Base-by-base conservation (phyloP, 2,888 invertebrate genomes). In the Parapristionchus giblindavisi region DNA sequence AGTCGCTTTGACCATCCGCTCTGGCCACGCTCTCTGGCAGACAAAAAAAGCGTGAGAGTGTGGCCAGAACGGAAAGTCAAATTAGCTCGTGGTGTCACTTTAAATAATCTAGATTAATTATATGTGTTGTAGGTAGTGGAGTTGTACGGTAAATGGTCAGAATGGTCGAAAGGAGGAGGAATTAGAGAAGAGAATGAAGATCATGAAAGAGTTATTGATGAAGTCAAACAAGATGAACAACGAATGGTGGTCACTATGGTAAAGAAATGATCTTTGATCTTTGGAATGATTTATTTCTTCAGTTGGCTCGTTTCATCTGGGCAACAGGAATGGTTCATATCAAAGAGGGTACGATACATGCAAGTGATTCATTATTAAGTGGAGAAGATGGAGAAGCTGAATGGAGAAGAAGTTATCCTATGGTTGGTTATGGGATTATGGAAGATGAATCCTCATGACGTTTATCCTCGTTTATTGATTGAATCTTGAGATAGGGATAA, bases 361-460 rank as follows among this genome's bases (percentile, higher is more conserved):
- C 54, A 29, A 27, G 27, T 29, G 68, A 68, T 24, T 40, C 54
- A 21, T 43, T 58, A 38, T 43, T 71, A 43, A 40, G n/a, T 1
- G 71, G 56, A 29, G 71, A 71, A 56, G 73, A 73, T 43, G 73
- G 61, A 36, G 73, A 73, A 17, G 73, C 36, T 17, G 73, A 73
- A 48, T 73, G 73, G 73, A 73, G 61, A 24, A 60, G 73, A 21
- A 48, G 36, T 21, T 61, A 61, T 17, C 73, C 73, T 14, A 73
- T 60, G 73, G 73, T 73, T 34, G 43, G 61, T 8, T 3, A 27
- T 21, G 40, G 29, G 2, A 5, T 11, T 8, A 17, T 34, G 6
- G 14, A 29, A 24, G 32, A 32, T 21, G 36, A 21, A 17, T 17
- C n/a, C n/a, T n/a, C n/a, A n/a, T n/a, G n/a, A n/a, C n/a, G n/a